Percentiles rank a stretch among this genome's conserved stretches.
These are phyloP conservation scores for Bombus ignitus DNA, from an alignment of 1,140 invertebrate species.

Conservation along the genomic window DNA sequence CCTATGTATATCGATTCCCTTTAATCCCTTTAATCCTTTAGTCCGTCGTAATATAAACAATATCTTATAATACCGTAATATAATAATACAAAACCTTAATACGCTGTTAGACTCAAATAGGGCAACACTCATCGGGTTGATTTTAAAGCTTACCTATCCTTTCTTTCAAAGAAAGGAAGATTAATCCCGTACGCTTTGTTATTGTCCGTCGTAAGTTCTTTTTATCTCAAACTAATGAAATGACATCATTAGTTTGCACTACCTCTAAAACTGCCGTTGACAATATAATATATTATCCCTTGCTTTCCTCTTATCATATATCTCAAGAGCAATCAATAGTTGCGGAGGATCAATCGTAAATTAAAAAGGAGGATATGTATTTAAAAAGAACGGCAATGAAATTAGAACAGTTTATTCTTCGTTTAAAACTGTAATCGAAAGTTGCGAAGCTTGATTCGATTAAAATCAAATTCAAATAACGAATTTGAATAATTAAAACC, in stretches of 20 bases:
- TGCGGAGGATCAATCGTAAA: not conserved
- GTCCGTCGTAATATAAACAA: too few species aligned
- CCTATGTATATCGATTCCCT: not conserved
- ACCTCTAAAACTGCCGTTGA: slow-evolving; percentile 18
- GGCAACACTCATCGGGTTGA: too few species aligned
- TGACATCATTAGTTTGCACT: not conserved
- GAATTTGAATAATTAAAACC: not conserved
- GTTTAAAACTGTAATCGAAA: not conserved
- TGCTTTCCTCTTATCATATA: not conserved
- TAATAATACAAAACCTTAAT: too few species aligned
- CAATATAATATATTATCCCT: not conserved
- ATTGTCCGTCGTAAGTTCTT: slow-evolving; percentile 13
- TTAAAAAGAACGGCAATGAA: not conserved
- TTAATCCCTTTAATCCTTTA: too few species aligned
- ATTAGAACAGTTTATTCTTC: not conserved
- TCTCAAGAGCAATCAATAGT: not conserved
- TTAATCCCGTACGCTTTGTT: slow-evolving; percentile 9
- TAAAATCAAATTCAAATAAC: not conserved
- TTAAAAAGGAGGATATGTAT: not conserved
- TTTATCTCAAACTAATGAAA: slow-evolving; percentile 25
- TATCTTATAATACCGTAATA: too few species aligned
- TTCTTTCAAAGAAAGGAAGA: not conserved
- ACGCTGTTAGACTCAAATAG: not conserved
- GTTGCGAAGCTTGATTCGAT: not conserved
- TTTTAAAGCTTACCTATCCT: not conserved